These are phyloP conservation scores for Chunga burmeisteri DNA, from an alignment of 2,113 vertebrate species.

Conservation along the genomic window DNA sequence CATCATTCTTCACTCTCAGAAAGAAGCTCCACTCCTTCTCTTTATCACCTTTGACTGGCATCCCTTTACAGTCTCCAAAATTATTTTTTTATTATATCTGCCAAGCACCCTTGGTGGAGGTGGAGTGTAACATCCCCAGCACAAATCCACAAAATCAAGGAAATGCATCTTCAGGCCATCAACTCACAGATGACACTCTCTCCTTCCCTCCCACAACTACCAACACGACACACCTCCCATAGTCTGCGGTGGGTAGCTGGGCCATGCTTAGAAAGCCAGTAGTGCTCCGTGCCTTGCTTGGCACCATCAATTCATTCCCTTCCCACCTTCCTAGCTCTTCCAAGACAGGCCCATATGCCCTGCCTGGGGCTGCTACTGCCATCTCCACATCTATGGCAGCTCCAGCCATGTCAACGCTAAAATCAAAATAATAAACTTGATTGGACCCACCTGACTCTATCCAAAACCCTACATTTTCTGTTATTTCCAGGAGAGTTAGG, in stretches of 20 bases:
- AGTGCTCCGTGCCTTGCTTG: neutral
- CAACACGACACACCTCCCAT: neutral
- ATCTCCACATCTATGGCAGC: neutral
- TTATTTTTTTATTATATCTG: neutral
- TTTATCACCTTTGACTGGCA: neutral
- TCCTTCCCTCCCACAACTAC: neutral
- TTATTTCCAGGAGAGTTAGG: neutral
- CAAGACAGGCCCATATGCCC: neutral
- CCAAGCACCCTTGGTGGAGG: neutral
- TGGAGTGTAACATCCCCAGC: neutral
- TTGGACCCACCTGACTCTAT: neutral
- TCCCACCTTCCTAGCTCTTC: neutral
- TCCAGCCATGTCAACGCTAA: fast-evolving
- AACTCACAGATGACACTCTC: neutral
- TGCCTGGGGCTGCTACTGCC: neutral
- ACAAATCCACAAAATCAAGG: neutral
- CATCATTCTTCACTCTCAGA: neutral
- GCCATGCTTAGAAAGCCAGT: neutral
- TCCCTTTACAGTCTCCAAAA: neutral
- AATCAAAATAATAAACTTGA: neutral
- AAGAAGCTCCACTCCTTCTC: neutral
- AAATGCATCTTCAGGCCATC: neutral
- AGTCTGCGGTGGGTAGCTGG: neutral
- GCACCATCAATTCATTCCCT: neutral
- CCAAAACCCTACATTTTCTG: neutral